Base-by-base conservation (phyloP, 2,888 invertebrate species). In the Eustalomyia histrio region DNA sequence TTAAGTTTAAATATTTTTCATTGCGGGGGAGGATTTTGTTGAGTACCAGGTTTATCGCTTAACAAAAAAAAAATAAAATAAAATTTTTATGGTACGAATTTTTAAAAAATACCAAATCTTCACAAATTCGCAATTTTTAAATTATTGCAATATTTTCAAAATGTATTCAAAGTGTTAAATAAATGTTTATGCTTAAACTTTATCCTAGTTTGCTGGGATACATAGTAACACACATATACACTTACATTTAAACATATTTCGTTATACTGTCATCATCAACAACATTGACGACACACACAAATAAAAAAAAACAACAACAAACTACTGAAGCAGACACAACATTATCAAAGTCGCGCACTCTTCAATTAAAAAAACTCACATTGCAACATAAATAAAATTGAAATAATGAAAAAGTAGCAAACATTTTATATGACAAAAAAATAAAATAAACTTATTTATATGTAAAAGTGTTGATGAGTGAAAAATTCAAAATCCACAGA, bases 311-410 rank as follows among this genome's bases (percentile, higher is more conserved):
- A 65, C 72, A 21, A 61, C 52, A 67, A 71, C 60, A 72, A 76
- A 82, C 76, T 79, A 80, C 81, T 84, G 80, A 83, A 80, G 84
- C 83, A 80, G 78, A 83, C 83, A 69, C 53, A 74, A 79, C 71
- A 83, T 84, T 84, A 84, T 84, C 84, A 84, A 84, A 84, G 83
- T 84, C 83, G 84, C 82, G 79, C 84, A 84, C 82, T 84, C 84
- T 69, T 81, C 81, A 78, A 83, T 83, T 84, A 83, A 83, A 82
- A 29, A 78, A 82, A 65, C 53, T 65, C 69, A 75, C 72, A 80
- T 63, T 80, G 63, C 76, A 83, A 78, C 61, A 78, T 52, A 83
- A 80, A 83, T 65, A 67, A 80, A 71, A 69, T 68, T 79, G 75
- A 72, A 83, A 64, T 55, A 78, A 69, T 75, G 74, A 75, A 81